Evolutionary conservation across 2,113 vertebrate species (phyloP).

Genomic region (Vireo altiloquus): DNA sequence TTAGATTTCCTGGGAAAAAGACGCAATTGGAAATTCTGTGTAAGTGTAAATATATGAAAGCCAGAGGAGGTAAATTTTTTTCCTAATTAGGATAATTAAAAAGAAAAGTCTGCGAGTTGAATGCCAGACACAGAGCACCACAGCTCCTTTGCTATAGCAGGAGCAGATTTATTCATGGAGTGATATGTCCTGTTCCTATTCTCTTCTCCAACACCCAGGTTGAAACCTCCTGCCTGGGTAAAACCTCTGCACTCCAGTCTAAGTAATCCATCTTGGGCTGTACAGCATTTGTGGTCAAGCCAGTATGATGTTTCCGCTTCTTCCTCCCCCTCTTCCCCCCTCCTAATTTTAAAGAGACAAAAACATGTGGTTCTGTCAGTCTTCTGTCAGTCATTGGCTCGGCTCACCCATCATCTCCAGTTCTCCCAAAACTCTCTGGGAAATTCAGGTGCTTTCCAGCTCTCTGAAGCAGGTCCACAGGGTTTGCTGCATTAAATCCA

Average conservation of each 20-base stretch:
- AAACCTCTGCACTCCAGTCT: neutral
- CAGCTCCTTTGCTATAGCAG: neutral
- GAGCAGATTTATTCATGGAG: neutral
- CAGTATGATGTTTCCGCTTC: neutral
- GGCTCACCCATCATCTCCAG: neutral
- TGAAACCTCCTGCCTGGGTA: neutral
- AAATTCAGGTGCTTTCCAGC: neutral
- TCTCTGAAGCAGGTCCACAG: neutral
- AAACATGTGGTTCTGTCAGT: neutral
- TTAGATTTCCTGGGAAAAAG: neutral
- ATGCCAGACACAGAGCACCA: neutral
- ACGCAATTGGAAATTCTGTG: neutral
- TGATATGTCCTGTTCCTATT: neutral
- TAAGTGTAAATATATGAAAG: neutral
- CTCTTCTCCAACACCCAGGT: neutral
- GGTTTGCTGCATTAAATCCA: neutral
- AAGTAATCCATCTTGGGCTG: neutral
- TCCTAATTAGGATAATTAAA: neutral
- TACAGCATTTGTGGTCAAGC: neutral
- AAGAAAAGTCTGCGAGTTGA: neutral
- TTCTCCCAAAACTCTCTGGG: neutral
- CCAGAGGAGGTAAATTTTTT: neutral
- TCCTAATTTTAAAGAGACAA: neutral
- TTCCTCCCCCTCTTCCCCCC: accelerated
- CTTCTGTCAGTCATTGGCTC: neutral